Evolutionary conservation across 92 coral and sea anemone genomes (phyloP).

Genomic region (Epizoanthus ramosus): DNA sequence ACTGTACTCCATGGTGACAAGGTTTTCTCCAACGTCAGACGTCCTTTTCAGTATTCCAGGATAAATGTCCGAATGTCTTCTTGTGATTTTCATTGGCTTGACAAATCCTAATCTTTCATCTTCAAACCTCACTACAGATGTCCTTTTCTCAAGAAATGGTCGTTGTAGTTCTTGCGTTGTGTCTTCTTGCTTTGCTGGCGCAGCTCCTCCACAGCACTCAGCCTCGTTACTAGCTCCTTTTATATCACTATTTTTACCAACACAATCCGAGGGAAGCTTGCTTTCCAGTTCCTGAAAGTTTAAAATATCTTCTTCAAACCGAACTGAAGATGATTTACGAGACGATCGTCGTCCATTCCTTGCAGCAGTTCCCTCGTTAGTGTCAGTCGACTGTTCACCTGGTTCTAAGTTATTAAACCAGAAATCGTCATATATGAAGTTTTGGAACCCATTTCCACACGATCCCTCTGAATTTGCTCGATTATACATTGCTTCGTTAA

Average conservation of each 20-base stretch:
- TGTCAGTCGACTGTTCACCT: background rate
- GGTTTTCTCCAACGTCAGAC: background rate
- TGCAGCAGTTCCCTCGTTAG: background rate
- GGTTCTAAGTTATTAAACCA: background rate
- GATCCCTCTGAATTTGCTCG: conserved; percentile 22
- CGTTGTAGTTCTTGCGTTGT: background rate
- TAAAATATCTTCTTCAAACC: conserved; percentile 20
- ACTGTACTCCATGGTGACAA: background rate
- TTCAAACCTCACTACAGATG: conserved; percentile 28
- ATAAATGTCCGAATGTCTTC: conserved; percentile 32
- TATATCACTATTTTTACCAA: background rate
- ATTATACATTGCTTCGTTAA: conserved; percentile 36
- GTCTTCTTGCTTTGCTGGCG: background rate
- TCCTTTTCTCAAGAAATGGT: background rate
- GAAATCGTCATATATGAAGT: background rate
- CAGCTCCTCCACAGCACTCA: background rate
- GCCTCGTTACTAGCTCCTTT: background rate
- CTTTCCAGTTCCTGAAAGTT: background rate
- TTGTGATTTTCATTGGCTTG: background rate
- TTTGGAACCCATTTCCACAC: conserved; percentile 1
- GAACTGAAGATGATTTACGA: conserved; percentile 18
- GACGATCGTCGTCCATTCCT: background rate
- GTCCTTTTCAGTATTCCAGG: conserved; percentile 19
- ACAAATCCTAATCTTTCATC: conserved; percentile 30
- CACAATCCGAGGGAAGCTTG: background rate